Evolutionary conservation across 2,888 invertebrate genomes (phyloP).

Genomic region (Pristionchus entomophagus): DNA sequence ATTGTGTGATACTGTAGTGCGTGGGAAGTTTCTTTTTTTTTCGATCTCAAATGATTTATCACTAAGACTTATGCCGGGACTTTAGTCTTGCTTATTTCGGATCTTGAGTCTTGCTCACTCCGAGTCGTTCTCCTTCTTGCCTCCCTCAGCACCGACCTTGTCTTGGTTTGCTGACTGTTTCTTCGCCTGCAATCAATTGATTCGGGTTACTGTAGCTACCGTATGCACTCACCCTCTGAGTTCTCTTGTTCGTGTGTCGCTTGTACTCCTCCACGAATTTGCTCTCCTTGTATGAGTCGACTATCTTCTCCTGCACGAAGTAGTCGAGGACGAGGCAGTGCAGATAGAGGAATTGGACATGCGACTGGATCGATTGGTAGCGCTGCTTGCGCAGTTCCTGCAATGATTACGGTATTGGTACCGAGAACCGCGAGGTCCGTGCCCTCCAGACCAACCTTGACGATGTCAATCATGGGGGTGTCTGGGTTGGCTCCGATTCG

Average conservation of each 20-base stretch:
- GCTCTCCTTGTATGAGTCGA: conserved; percentile 15
- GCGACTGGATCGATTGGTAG: conserved; percentile 10
- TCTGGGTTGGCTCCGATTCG: not conserved
- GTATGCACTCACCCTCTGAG: not conserved
- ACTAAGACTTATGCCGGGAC: too few species aligned
- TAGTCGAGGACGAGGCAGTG: conserved; percentile 32
- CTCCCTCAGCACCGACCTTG: too few species aligned
- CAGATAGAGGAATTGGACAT: conserved; percentile 43
- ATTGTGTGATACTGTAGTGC: not conserved
- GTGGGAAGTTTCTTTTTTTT: not conserved
- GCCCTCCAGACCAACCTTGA: conserved; percentile 41
- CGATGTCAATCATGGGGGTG: not conserved
- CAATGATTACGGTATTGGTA: not conserved
- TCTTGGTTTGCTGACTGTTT: not conserved
- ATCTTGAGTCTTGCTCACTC: too few species aligned
- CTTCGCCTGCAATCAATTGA: not conserved
- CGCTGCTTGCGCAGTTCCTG: conserved; percentile 29
- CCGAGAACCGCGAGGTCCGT: too few species aligned
- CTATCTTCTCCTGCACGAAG: conserved; percentile 18
- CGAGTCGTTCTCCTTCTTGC: not conserved
- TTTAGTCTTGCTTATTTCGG: too few species aligned
- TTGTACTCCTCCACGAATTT: conserved; percentile 11
- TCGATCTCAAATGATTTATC: not conserved
- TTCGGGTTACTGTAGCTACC: not conserved
- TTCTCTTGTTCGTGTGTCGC: not conserved